These are phyloP conservation scores for Chironomus riparius DNA, from an alignment of 2,888 invertebrate genomes.

Conservation along the genomic window DNA sequence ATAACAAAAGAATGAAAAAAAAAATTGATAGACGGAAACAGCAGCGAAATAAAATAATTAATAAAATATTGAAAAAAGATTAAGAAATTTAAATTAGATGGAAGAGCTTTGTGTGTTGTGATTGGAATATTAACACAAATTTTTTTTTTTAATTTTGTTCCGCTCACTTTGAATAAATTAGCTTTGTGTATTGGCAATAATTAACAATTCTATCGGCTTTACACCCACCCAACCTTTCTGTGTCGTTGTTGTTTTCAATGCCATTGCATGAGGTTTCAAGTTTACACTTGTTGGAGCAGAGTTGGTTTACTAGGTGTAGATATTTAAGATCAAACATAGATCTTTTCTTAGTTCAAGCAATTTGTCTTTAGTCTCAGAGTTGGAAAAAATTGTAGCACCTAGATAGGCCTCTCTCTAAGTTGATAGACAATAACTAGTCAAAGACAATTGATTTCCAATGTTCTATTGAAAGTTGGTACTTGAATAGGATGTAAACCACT, in stretches of 20 bases:
- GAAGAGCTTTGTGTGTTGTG: not conserved
- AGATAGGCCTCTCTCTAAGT: no score
- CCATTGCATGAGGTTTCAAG: not conserved
- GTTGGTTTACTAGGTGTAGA: not conserved
- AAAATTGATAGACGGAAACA: not conserved
- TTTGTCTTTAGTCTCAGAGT: no score
- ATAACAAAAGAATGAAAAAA: not conserved
- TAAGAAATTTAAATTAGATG: not conserved
- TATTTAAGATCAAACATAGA: no score
- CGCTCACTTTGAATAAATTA: constrained; percentile 6
- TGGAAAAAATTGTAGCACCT: no score
- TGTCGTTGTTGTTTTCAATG: no score
- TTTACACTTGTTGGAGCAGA: not conserved
- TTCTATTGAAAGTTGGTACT: no score
- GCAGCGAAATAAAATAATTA: not conserved
- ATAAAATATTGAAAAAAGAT: not conserved
- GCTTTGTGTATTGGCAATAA: constrained; percentile 9
- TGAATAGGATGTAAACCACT: no score
- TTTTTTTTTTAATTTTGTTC: not conserved
- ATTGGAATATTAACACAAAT: constrained; percentile 5
- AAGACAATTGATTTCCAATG: no score
- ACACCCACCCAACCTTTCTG: not conserved
- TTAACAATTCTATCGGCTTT: constrained; percentile 4
- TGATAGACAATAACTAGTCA: no score
- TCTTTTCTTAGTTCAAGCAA: no score